Base-by-base conservation (phyloP, 2,113 vertebrate genomes). In the Tursiops truncatus region DNA sequence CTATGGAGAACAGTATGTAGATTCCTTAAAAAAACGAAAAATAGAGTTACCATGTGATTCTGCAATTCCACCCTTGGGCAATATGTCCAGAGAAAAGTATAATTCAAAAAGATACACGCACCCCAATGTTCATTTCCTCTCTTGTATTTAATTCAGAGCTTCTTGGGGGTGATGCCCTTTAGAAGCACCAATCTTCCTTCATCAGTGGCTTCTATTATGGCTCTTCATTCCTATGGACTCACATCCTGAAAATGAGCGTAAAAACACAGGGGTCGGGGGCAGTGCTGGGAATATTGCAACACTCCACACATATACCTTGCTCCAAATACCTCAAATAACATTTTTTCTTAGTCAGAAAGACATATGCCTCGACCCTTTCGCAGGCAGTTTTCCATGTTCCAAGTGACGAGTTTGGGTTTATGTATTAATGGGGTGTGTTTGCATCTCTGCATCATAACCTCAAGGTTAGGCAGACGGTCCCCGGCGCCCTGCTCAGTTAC, bases 401-500 rank as follows among this genome's bases (percentile, higher is more conserved):
- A 53, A 84, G 31, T 25, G 74, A 70, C 18, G 9, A 93, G 8
- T 79, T 73, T 1, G 6, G 31, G 23, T 26, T 70, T 56, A 41
- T 13, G 2, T 31, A 2, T 56, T 41, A 50, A 65, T 31, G 68
- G 62, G 38, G 70, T 3, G 0, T 1, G 1, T 56, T 5, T 81
- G 56, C 25, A 20, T 31, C 26, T 90, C 21, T 65, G 9, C 56
- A 50, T 31, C 44, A 60, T 44, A 2, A 60, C 88, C 36, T 71
- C 44, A 79, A 4, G 60, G 25, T 56, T 56, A 44, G 79, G 58
- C 8, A 53, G 73, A 36, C 8, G 80, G 50, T 36, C 26, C 38
- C 93, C 82, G 94, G 97, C n/a, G n/a, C 79, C 17, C 7, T 62
- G 58, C 82, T 98, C 91, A 95, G 94, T 96, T 81, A 68, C 89